Evolutionary conservation across 92 coral and sea anemone genomes (phyloP).

Genomic region (Zoanthus sociatus): DNA sequence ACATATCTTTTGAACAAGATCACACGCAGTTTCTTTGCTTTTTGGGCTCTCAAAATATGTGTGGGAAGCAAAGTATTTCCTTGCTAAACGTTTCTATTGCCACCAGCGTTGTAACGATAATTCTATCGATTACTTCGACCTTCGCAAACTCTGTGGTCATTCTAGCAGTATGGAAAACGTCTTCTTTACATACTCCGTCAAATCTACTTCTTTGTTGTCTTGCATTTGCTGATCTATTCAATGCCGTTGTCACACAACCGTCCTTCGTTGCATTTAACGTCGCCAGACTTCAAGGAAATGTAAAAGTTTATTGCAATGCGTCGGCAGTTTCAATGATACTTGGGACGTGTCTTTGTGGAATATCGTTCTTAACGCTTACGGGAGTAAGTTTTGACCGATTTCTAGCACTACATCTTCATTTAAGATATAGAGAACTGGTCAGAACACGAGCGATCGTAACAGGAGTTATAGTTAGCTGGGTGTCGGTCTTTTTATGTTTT

Average conservation of each 20-base stretch:
- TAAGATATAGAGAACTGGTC: constrained; percentile 14
- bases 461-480: constrained; percentile 16
- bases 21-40: background rate
- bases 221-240: constrained; percentile 17
- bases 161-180: background rate
- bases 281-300: constrained; percentile 31
- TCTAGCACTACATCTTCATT: constrained; percentile 29
- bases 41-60: constrained; percentile 18
- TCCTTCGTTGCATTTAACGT: constrained; percentile 7
- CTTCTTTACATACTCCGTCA: constrained; percentile 17
- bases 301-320: constrained; percentile 13
- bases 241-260: constrained; percentile 22
- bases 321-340: constrained; percentile 18
- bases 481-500: constrained; percentile 1
- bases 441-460: background rate
- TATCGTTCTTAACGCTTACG: constrained; percentile 25
- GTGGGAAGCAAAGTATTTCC: background rate
- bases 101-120: constrained; percentile 4
- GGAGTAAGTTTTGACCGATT: constrained; percentile 21
- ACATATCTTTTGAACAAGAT: constrained; percentile 16
- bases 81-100: constrained; percentile 17
- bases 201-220: constrained; percentile 23
- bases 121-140: background rate
- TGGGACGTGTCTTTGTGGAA: constrained; percentile 22
- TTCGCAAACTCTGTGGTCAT: constrained; percentile 10